These are phyloP conservation scores for Heterohyrax brucei DNA, from an alignment of 2,797 vertebrate species.

Conservation along the genomic window DNA sequence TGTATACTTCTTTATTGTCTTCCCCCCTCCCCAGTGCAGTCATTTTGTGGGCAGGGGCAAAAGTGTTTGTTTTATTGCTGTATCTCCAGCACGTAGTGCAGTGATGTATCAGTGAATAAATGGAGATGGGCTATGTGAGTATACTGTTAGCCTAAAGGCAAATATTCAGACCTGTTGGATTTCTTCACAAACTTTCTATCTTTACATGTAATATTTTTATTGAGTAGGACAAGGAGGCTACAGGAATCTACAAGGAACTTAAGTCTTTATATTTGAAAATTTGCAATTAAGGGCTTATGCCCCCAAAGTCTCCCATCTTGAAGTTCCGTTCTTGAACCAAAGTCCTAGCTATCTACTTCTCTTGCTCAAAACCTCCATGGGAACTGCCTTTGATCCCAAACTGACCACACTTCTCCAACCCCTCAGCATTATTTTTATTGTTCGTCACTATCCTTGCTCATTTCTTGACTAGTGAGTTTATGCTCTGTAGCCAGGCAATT, in stretches of 20 bases:
- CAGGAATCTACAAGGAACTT: background rate
- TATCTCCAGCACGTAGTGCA: background rate
- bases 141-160: background rate
- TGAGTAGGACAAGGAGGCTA: background rate
- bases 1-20: background rate
- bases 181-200: background rate
- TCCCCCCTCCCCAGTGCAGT: background rate
- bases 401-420: background rate
- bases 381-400: background rate
- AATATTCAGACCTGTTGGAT: background rate
- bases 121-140: background rate
- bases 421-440: background rate
- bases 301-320: background rate
- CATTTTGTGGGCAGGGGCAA: background rate
- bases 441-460: background rate
- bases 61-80: background rate
- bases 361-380: background rate
- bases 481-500: background rate
- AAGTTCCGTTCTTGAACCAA: background rate
- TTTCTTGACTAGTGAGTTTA: background rate
- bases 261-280: background rate
- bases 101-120: background rate
- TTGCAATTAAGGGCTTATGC: background rate
- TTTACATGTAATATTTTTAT: background rate
- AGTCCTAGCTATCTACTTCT: background rate